phyloP scores from a whole-genome alignment of 2,113 vertebrate genomes.

The Tachycineta bicolor region DNA sequence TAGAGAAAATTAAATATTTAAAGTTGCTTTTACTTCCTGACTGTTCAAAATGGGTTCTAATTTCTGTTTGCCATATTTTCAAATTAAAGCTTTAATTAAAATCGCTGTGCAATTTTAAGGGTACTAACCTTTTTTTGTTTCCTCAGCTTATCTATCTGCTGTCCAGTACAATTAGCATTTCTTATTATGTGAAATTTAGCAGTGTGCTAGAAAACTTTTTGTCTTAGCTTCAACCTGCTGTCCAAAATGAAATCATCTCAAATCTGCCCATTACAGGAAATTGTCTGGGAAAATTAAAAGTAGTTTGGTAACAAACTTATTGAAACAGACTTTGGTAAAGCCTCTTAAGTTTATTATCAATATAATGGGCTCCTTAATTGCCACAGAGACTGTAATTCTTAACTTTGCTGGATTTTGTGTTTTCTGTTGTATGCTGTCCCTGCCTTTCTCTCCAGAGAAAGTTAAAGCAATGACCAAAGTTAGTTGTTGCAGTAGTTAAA shows the following conservation, averaged over 20 bases:
- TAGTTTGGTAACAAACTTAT: background rate
- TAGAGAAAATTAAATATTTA: background rate
- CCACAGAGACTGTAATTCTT: background rate
- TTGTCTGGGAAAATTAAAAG: background rate
- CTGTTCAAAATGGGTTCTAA: background rate
- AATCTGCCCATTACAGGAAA: background rate
- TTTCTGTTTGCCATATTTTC: background rate
- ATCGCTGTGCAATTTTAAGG: background rate
- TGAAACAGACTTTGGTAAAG: background rate
- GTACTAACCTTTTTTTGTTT: background rate
- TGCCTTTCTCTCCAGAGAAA: background rate
- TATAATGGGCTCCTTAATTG: background rate
- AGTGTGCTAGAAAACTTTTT: background rate
- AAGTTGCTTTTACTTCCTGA: background rate
- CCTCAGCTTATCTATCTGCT: background rate
- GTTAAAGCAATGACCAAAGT: background rate
- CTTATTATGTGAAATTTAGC: background rate
- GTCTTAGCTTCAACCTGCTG: background rate
- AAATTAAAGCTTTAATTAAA: slow-evolving; percentile 42
- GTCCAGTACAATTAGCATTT: background rate
- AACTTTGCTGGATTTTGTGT: background rate
- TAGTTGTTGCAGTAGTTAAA: background rate
- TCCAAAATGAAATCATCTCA: background rate
- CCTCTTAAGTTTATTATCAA: background rate
- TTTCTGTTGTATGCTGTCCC: background rate